Base-by-base conservation (phyloP, 2,888 invertebrate species). In the Melitaea athalia region DNA sequence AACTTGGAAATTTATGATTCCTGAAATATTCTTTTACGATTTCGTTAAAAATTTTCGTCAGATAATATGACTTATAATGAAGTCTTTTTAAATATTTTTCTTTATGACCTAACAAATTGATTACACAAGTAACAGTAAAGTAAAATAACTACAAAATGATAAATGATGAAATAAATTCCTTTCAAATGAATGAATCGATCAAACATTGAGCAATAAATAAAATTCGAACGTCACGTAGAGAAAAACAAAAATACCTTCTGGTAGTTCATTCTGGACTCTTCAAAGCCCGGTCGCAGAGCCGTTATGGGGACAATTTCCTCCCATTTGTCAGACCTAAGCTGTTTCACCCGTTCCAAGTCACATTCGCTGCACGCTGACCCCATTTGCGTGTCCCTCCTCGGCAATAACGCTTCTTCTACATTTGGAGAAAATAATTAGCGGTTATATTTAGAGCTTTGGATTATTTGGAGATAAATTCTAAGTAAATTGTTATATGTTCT, bases 231-330 rank as follows among this genome's bases (percentile, higher is more conserved):
- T 53, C n/a, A 38, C 15, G 15, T 42, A 57, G 42, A 15, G 45
- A 62, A 38, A 43, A 62, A 43, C 24, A 62, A 52, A 63, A 55
- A 72, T 79, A 93, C 89, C 86, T 92, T 88, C 76, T 94, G 93
- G 76, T 89, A 94, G 79, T 94, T 94, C 74, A 92, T 90, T 72
- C 94, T 90, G 0, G 94, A 94, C n/a, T 93, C 93, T 67, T 91
- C 88, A 77, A 93, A 93, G 12, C 95, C 95, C 0, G 95, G 88
- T 64, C 86, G 82, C 14, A 95, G 83, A 42, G 85, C 82, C 10
- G 93, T 93, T 81, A 91, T 87, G 1, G 94, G 93, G 8, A 95
- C 91, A 65, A 95, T 86, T 76, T 93, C 93, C 70, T 90, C 86
- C 95, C 95, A 95, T 76, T 89, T 84, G 82, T 94, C 87, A 47